phyloP scores from a whole-genome alignment of 2,888 invertebrate genomes.

The Megaustenia siamemsis region DNA sequence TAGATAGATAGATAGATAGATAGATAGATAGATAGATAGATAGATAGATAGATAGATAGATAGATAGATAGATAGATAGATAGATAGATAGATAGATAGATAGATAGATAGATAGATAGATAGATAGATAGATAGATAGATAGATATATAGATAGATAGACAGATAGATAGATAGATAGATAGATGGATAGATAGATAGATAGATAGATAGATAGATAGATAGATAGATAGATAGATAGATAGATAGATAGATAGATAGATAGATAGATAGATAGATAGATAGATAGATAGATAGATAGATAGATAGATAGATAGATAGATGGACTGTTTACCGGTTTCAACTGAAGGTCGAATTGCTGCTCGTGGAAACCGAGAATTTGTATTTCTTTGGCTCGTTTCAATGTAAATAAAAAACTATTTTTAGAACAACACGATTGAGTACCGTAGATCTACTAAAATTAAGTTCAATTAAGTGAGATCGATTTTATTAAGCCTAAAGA shows the following conservation, averaged over 20 bases:
- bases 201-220: not conserved
- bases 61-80: constrained; percentile 22
- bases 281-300: constrained; percentile 6
- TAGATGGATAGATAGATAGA: not conserved
- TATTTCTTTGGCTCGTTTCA: too few relatives aligned
- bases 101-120: constrained; percentile 22
- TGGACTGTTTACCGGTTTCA: not conserved
- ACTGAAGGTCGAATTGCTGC: too few relatives aligned
- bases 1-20: not conserved
- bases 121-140: not conserved
- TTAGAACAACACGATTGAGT: too few relatives aligned
- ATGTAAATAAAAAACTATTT: too few relatives aligned
- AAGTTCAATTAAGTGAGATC: too few relatives aligned
- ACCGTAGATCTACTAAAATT: too few relatives aligned
- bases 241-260: constrained; percentile 3
- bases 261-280: constrained; percentile 3
- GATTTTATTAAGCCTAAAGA: too few relatives aligned
- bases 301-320: not conserved
- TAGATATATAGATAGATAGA: not conserved
- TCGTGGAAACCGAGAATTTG: too few relatives aligned
- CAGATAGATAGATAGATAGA: not conserved
- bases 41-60: constrained; percentile 17
- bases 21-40: constrained; percentile 3
- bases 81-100: constrained; percentile 22
- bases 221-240: constrained; percentile 1